phyloP scores from a whole-genome alignment of 2,113 vertebrate genomes.

The Speoplatyrhinus poulsoni region DNA sequence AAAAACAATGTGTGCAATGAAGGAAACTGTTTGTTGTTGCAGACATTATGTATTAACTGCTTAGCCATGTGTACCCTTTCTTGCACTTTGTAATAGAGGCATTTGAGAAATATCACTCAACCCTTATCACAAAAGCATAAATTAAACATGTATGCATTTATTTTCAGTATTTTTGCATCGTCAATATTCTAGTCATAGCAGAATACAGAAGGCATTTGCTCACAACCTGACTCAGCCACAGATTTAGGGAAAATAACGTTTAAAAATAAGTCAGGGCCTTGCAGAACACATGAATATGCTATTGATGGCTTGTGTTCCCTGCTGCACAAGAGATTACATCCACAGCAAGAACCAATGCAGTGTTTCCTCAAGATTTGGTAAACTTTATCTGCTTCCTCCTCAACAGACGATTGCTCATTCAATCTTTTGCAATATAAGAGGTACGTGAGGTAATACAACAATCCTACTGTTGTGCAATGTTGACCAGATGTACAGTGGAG shows the following conservation, averaged over 20 bases:
- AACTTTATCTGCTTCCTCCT: neutral
- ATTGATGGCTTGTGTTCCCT: neutral
- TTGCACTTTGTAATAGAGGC: conserved; percentile 20
- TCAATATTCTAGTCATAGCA: neutral
- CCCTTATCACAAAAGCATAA: neutral
- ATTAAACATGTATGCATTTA: neutral
- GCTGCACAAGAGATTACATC: neutral
- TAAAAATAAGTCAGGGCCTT: neutral
- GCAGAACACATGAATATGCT: neutral
- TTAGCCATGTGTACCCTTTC: conserved; percentile 29
- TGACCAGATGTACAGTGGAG: conserved; percentile 24
- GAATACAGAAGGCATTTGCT: neutral
- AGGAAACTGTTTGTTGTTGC: conserved; percentile 18
- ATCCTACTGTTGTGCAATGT: conserved; percentile 61
- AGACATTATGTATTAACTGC: conserved; percentile 36
- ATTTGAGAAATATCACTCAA: conserved; percentile 8
- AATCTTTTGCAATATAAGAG: too few species aligned
- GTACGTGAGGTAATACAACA: neutral
- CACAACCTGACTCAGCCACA: conserved; percentile 5
- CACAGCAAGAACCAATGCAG: neutral
- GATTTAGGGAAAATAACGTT: conserved; percentile 16
- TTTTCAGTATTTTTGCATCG: conserved; percentile 6
- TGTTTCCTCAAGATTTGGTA: neutral
- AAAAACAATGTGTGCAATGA: too few species aligned
- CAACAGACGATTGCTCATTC: neutral